Evolutionary conservation across 1,140 invertebrate genomes (phyloP).

Genomic region (Pseudobourletiella spinata): DNA sequence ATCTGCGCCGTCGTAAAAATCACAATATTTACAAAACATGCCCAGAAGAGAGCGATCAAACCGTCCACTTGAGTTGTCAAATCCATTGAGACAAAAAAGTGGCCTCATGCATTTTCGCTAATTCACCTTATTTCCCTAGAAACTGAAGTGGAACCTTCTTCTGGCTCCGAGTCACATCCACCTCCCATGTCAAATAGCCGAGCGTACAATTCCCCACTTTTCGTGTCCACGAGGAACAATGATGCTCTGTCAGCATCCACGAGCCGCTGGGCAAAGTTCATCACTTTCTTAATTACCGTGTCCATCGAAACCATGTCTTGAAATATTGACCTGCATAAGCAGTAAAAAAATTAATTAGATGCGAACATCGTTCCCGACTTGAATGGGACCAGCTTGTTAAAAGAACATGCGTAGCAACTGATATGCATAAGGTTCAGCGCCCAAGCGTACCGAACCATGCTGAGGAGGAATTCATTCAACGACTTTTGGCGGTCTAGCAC

Average conservation of each 20-base stretch:
- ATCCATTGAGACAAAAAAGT: no score
- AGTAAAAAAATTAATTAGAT: background rate
- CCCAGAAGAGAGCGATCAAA: background rate
- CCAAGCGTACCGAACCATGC: slow-evolving; percentile 49
- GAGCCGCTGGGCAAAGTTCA: slow-evolving; percentile 68
- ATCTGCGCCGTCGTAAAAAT: slow-evolving; percentile 41
- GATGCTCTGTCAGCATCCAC: slow-evolving; percentile 72
- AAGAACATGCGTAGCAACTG: background rate
- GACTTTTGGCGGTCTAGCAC: slow-evolving; percentile 47
- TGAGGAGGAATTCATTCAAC: slow-evolving; percentile 50
- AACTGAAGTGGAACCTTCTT: background rate
- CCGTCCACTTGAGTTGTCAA: no score
- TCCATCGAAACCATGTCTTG: slow-evolving; percentile 80
- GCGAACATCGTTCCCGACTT: no score
- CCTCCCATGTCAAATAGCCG: slow-evolving; percentile 37
- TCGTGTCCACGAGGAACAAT: slow-evolving; percentile 62
- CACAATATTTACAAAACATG: background rate
- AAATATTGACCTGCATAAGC: slow-evolving; percentile 53
- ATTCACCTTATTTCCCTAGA: slow-evolving; percentile 38
- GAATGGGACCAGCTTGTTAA: slow-evolving; percentile 4
- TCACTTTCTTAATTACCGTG: slow-evolving; percentile 67
- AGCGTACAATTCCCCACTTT: slow-evolving; percentile 64
- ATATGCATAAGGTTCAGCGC: no score
- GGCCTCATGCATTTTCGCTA: no score
- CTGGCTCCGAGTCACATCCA: slow-evolving; percentile 3